Conservation (phyloP, 53 echinoderm and acorn worm genomes). For the Astropecten irregularis region DNA sequence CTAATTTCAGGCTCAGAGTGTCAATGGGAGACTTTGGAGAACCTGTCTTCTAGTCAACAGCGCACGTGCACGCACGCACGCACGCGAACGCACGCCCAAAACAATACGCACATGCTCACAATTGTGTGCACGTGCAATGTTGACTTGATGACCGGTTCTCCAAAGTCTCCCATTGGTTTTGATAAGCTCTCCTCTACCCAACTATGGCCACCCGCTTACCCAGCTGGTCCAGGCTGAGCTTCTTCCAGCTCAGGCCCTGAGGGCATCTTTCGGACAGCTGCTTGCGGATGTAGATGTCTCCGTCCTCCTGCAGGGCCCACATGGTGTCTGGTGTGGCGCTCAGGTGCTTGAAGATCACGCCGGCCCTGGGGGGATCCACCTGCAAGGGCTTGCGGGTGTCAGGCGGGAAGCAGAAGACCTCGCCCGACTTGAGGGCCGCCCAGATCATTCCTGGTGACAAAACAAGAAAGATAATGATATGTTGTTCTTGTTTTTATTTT, state of each 20-base stretch:
- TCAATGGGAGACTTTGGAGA: too few relatives aligned
- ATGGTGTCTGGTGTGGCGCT: conserved; percentile 82
- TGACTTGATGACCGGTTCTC: too few relatives aligned
- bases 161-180: too few relatives aligned
- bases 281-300: conserved; percentile 73
- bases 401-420: conserved; percentile 92
- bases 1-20: too few relatives aligned
- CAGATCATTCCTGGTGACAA: conserved; percentile 87
- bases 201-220: too few relatives aligned
- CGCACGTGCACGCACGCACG: too few relatives aligned
- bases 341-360: conserved; percentile 68
- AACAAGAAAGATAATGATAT: background rate
- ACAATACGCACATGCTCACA: too few relatives aligned
- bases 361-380: conserved; percentile 78
- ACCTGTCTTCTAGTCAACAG: too few relatives aligned
- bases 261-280: conserved; percentile 73
- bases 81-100: too few relatives aligned
- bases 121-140: too few relatives aligned
- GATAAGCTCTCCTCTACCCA: too few relatives aligned
- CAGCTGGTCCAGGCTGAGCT: conserved; percentile 80
- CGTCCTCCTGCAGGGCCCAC: conserved; percentile 75
- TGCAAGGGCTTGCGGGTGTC: conserved; percentile 78
- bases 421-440: conserved; percentile 89
- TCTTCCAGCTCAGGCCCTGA: conserved; percentile 82
- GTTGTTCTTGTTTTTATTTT: background rate